These are phyloP conservation scores for Litocranius walleri DNA, from an alignment of 2,113 vertebrate genomes.

Conservation along the genomic window DNA sequence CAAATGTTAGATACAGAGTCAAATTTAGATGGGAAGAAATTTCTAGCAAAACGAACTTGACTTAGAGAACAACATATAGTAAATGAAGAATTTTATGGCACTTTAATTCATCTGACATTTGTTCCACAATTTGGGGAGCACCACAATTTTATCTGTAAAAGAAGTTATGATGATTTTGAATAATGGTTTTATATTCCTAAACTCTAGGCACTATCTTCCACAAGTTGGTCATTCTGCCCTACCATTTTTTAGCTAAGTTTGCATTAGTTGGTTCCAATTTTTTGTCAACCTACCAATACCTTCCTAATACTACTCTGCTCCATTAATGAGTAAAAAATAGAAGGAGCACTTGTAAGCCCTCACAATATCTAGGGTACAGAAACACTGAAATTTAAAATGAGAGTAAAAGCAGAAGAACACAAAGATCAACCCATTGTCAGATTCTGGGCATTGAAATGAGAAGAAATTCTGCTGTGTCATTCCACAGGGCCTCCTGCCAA, in stretches of 20 bases:
- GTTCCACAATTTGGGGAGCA: not conserved
- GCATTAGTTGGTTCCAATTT: not conserved
- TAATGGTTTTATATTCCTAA: not conserved
- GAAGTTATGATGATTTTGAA: not conserved
- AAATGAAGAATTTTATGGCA: not conserved
- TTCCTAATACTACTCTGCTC: not conserved
- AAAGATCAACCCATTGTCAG: not conserved
- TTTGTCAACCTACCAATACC: not conserved
- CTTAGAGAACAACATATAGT: not conserved
- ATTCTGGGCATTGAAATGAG: not conserved
- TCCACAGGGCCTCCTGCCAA: constrained; percentile 14
- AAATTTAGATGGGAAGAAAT: not conserved
- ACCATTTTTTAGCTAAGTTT: not conserved
- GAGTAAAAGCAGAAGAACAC: not conserved
- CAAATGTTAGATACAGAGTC: not conserved
- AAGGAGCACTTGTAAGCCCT: not conserved
- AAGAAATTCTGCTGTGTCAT: constrained; percentile 44
- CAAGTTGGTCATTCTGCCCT: not conserved
- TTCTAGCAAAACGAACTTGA: not conserved
- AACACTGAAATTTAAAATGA: not conserved
- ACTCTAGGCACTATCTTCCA: not conserved
- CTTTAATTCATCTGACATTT: not conserved
- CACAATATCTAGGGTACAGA: not conserved
- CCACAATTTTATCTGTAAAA: not conserved
- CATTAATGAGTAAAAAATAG: not conserved